Evolutionary conservation across 2,888 invertebrate genomes (phyloP).

Genomic region (Noctua fimbriata): DNA sequence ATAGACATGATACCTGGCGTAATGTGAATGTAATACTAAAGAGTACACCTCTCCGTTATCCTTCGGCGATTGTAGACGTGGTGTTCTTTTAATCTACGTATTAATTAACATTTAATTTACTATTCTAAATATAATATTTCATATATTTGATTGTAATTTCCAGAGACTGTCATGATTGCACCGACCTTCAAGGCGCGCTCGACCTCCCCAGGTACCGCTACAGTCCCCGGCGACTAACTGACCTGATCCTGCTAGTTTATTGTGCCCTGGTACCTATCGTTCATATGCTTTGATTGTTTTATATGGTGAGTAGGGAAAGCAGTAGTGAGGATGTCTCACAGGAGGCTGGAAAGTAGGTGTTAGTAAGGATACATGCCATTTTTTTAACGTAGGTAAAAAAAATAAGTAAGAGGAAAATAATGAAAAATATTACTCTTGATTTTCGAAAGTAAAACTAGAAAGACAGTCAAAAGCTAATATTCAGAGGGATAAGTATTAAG

Average conservation of each 20-base stretch:
- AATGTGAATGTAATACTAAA: background rate
- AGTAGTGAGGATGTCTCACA: background rate
- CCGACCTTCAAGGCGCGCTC: conserved; percentile 96
- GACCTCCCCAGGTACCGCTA: conserved; percentile 92
- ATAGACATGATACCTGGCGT: background rate
- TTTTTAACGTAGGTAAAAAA: background rate
- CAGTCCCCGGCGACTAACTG: conserved; percentile 65
- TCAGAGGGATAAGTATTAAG: background rate
- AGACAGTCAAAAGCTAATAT: background rate
- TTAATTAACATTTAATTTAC: too few species aligned
- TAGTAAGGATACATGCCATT: background rate
- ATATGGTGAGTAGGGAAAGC: background rate
- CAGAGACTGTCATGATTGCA: conserved; percentile 93
- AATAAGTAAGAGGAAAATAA: background rate
- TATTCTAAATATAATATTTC: conserved; percentile 37
- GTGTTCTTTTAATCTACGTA: background rate
- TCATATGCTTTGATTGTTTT: conserved; percentile 69
- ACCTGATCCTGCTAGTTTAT: conserved; percentile 39
- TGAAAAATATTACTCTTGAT: background rate
- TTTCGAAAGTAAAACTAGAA: background rate
- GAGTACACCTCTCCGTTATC: background rate
- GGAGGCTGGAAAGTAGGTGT: background rate
- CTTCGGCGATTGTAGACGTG: background rate
- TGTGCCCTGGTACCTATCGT: conserved; percentile 52
- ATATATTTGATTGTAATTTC: conserved; percentile 86